Evolutionary conservation across 2,888 invertebrate species (phyloP).

Genomic region (Lapara coniferarum): DNA sequence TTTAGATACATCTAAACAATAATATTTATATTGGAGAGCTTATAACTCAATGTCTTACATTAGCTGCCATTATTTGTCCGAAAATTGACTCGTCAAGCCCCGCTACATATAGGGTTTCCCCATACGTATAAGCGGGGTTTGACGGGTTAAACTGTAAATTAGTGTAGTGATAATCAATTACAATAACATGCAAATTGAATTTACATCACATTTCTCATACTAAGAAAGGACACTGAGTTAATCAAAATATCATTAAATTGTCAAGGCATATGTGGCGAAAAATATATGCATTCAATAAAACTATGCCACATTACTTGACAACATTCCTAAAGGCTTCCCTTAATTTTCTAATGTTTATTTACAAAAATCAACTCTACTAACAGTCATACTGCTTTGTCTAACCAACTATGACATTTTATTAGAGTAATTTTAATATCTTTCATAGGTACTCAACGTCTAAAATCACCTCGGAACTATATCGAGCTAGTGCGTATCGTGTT

Average conservation of each 20-base stretch:
- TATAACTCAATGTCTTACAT: no score
- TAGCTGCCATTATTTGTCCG: no score
- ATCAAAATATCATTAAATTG: background rate
- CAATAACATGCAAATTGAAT: no score
- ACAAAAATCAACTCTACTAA: conserved; percentile 33
- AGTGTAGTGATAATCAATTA: no score
- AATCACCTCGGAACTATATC: conserved; percentile 11
- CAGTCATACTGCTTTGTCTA: conserved; percentile 43
- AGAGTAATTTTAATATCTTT: conserved; percentile 43
- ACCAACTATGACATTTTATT: conserved; percentile 47
- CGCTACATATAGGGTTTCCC: no score
- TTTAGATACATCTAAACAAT: no score
- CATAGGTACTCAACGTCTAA: conserved; percentile 22
- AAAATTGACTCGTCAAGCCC: no score
- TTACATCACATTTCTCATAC: no score
- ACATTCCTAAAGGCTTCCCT: conserved; percentile 20
- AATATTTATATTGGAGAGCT: no score
- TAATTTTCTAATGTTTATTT: conserved; percentile 32
- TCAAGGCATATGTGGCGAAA: background rate
- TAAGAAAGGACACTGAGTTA: no score
- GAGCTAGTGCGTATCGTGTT: background rate
- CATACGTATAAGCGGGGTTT: no score
- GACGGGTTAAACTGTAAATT: background rate
- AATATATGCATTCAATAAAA: background rate
- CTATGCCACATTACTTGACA: background rate